A percentile compares a stretch with the other conserved stretches of the same genome.
Evolutionary conservation across 2,113 vertebrate species (phyloP).

Genomic region (Sisor rabdophorus): DNA sequence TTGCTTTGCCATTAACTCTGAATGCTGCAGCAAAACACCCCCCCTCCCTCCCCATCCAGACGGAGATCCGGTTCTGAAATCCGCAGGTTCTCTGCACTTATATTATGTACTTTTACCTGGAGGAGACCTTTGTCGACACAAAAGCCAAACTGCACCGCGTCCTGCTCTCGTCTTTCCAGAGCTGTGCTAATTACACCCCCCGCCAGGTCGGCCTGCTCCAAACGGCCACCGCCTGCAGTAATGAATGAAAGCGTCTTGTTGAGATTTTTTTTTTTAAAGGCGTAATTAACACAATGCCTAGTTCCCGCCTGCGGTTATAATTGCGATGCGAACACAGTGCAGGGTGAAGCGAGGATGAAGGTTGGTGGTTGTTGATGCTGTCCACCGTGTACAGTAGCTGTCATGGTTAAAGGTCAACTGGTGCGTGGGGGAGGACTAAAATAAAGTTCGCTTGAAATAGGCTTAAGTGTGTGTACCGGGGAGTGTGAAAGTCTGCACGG

Average conservation of each 20-base stretch:
- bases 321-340: constrained; percentile 1
- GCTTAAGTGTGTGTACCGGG: neutral
- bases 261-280: constrained; percentile 22
- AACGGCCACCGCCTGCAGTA: constrained; percentile 23
- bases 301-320: constrained; percentile 10
- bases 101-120: constrained; percentile 35
- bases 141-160: constrained; percentile 33
- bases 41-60: neutral
- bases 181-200: constrained; percentile 44
- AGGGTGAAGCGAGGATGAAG: neutral
- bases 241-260: constrained; percentile 25
- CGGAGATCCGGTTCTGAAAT: constrained; percentile 18
- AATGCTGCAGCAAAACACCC: constrained; percentile 9
- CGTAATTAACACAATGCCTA: constrained; percentile 7
- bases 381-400: neutral
- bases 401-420: neutral
- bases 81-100: constrained; percentile 17
- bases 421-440: neutral
- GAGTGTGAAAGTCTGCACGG: too few relatives aligned
- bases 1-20: constrained; percentile 33
- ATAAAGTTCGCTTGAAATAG: neutral
- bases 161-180: constrained; percentile 40
- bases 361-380: neutral
- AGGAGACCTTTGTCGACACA: constrained; percentile 18
- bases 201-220: neutral